Evolutionary conservation across 2,888 invertebrate genomes (phyloP), one percentile per base, ranked within the genome.

Genomic region (Hypsopygia costalis): DNA sequence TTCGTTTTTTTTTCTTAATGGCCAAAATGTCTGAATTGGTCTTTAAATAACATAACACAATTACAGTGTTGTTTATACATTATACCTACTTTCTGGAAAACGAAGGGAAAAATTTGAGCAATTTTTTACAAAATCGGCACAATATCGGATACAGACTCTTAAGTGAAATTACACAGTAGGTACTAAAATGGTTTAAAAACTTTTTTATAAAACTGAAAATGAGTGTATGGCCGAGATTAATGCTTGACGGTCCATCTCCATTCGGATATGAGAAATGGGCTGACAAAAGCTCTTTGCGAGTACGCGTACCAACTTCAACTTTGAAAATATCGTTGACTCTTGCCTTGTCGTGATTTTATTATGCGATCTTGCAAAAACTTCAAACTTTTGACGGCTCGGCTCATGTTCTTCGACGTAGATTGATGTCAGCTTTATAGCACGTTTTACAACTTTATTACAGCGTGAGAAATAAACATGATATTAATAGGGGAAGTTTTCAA

Each of bases 321-420:
- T 56, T 43, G 44, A 48, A 62, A 67, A 72, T 68, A 66, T 55
- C 54, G 51, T 53, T 49, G 57, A 59, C 53, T 56, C 49, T 45
- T 55, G 52, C 52, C 60, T 52, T 53, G 43, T 43, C 51, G 45
- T 58, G 54, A 62, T 65, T 69, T 73, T 73, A 75, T 74, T 75
- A 68, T 62, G 55, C 52, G 57, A 65, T 69, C 59, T 69, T 52
- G 62, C 57, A 62, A 66, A 67, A 71, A 63, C 58, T 69, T 58
- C 51, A 52, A 62, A 73, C 58, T 73, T 71, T 62, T 69, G 64
- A 68, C 68, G 60, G 67, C 55, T 63, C 45, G 52, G 55, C 57
- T 66, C 63, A 57, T 69, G 69, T 73, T 66, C 62, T 64, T 52
- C 52, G 72, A 70, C 71, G 56, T 59, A 60, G 69, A 78, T 77